phyloP scores from a whole-genome alignment of 2,797 vertebrate genomes.

The Microhierax caerulescens region DNA sequence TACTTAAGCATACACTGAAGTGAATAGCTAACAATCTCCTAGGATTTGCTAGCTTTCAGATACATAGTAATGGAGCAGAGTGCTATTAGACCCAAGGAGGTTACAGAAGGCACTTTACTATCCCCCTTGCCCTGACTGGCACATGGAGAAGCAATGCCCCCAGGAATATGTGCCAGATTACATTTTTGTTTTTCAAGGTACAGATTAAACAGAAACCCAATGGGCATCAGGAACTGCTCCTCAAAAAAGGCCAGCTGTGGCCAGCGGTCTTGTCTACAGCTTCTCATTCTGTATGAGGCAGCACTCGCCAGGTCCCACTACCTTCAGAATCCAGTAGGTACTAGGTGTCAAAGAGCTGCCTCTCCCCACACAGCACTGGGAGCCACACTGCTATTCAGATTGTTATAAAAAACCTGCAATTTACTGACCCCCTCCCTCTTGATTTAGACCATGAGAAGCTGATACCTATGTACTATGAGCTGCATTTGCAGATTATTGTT shows the following conservation, averaged over 20 bases:
- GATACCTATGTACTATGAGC: accelerated
- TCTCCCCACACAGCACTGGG: background rate
- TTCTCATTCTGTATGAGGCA: background rate
- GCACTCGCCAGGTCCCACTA: background rate
- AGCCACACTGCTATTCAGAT: background rate
- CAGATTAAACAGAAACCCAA: background rate
- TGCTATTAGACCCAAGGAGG: background rate
- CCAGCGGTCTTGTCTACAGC: background rate
- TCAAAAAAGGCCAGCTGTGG: background rate
- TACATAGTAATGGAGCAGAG: background rate
- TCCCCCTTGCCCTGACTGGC: background rate
- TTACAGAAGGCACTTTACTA: background rate
- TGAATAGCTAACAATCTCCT: accelerated
- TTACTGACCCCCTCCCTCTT: accelerated
- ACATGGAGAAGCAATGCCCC: background rate
- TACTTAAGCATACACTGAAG: background rate
- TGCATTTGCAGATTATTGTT: background rate
- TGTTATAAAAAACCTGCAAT: background rate
- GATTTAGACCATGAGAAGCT: accelerated
- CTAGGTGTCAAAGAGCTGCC: background rate
- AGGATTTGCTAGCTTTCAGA: background rate
- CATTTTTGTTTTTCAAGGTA: background rate
- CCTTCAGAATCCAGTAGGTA: background rate
- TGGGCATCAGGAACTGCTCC: accelerated
- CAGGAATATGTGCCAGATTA: background rate